Conservation (phyloP, 2,113 vertebrate species). For the Pluvianellus socialis region DNA sequence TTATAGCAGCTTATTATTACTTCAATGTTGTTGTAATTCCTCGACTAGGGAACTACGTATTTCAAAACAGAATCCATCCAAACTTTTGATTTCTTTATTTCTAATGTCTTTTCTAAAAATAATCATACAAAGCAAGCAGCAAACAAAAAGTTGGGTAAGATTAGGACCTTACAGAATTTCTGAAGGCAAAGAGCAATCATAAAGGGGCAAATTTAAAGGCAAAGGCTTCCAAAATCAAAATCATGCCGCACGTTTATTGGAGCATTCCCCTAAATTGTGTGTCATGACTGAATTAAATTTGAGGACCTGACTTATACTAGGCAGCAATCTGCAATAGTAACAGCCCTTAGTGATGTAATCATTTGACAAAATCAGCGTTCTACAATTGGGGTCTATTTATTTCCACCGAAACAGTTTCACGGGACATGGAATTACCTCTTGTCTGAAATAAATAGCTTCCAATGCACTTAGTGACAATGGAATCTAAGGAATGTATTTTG, state of each 20-base stretch:
- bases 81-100: background rate
- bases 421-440: background rate
- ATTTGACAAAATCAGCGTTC: background rate
- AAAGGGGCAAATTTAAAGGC: background rate
- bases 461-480: background rate
- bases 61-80: background rate
- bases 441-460: background rate
- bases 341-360: background rate
- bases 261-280: background rate
- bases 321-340: background rate
- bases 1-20: background rate
- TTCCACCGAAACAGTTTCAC: background rate
- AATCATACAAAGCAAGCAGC: background rate
- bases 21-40: background rate
- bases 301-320: background rate
- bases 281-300: background rate
- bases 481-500: background rate
- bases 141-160: background rate
- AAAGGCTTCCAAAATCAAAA: background rate
- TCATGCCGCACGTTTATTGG: fast-evolving
- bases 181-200: background rate
- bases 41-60: fast-evolving
- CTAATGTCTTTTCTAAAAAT: background rate
- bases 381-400: background rate
- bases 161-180: background rate